Conservation (phyloP, 2,113 vertebrate genomes). For the Eretmodus cyanostictus region DNA sequence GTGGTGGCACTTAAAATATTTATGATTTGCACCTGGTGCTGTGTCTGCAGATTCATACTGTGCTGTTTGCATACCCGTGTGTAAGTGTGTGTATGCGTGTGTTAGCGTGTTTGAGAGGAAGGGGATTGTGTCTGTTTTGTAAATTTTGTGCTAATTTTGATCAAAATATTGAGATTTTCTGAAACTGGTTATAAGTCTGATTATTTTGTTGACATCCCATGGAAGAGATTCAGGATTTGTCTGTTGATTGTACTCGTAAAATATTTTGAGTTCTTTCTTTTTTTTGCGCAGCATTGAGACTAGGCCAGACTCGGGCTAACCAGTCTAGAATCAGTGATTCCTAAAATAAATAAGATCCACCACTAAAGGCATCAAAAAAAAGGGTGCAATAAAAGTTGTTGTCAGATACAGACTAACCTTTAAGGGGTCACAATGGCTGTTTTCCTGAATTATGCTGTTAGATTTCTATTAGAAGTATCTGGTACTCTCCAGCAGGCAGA, state of each 20-base stretch:
- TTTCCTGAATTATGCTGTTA: not conserved
- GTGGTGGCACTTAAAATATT: constrained; percentile 37
- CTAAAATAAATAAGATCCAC: not conserved
- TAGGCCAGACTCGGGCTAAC: not conserved
- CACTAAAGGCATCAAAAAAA: not conserved
- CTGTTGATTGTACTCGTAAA: not conserved
- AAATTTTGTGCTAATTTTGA: not conserved
- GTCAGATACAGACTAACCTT: not conserved
- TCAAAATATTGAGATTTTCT: not conserved
- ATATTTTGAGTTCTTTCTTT: not conserved
- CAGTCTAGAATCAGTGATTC: not conserved
- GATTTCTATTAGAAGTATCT: not conserved
- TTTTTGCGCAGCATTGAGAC: not conserved
- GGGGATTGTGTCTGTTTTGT: not conserved
- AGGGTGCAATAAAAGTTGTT: not conserved
- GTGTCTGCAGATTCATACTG: constrained; percentile 12
- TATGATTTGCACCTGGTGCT: constrained; percentile 56
- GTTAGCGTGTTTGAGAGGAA: not conserved
- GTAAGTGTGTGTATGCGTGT: not conserved
- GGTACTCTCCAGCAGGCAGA: not conserved
- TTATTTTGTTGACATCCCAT: not conserved
- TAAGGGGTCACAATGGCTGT: not conserved
- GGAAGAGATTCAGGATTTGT: not conserved
- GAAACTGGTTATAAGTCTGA: not conserved
- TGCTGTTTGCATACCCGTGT: not conserved